Percentiles rank a stretch among this genome's conserved stretches.
Conservation (phyloP, 2,888 invertebrate genomes). For the Rutpela maculata region DNA sequence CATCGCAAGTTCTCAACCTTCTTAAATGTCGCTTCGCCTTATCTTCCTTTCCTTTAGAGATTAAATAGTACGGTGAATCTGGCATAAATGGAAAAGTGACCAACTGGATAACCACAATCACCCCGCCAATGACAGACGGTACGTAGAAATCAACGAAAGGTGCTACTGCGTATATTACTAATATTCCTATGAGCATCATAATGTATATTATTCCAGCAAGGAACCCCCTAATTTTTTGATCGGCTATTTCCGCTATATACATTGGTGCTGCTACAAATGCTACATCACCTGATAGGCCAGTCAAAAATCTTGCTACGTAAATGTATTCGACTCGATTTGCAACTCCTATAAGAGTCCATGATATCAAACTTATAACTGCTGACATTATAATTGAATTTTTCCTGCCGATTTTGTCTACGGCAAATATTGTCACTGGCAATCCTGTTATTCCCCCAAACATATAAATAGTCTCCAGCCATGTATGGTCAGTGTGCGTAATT, state of each 20-base stretch:
- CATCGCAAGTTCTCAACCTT: constrained; percentile 61
- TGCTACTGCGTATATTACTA: constrained; percentile 70
- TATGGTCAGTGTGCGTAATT: constrained; percentile 62
- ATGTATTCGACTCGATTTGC: constrained; percentile 66
- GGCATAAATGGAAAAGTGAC: constrained; percentile 66
- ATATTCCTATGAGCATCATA: constrained; percentile 71
- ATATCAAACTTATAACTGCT: constrained; percentile 66
- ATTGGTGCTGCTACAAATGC: constrained; percentile 72
- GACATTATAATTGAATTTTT: constrained; percentile 71
- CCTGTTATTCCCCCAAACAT: constrained; percentile 67
- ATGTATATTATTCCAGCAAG: constrained; percentile 71
- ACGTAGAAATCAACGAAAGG: constrained; percentile 65
- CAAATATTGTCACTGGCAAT: constrained; percentile 69
- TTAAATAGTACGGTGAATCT: constrained; percentile 69
- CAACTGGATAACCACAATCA: constrained; percentile 67
- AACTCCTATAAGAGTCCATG: constrained; percentile 70
- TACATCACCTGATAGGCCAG: constrained; percentile 71
- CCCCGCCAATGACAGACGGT: constrained; percentile 63
- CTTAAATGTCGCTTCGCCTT: constrained; percentile 65
- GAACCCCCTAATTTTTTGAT: constrained; percentile 71
- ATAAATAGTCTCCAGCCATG: constrained; percentile 67
- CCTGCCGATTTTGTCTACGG: constrained; percentile 68
- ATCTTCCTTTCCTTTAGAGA: constrained; percentile 67
- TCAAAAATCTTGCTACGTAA: constrained; percentile 69
- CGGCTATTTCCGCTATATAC: constrained; percentile 73